phyloP scores from a whole-genome alignment of 2,113 vertebrate genomes.

The Ahaetulla prasina region DNA sequence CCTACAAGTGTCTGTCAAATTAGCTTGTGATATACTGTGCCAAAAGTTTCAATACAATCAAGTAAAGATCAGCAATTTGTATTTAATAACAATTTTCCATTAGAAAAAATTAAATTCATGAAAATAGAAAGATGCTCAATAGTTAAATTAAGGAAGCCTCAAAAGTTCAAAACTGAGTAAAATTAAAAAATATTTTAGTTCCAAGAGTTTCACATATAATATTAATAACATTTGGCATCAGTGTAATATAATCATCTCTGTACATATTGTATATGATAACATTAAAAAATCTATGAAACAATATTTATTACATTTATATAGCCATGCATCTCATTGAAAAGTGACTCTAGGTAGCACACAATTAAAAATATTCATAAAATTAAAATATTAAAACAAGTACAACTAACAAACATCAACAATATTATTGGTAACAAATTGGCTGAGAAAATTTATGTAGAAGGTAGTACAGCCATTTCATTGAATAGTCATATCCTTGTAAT shows the following conservation, averaged over 20 bases:
- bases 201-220: not conserved
- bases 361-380: not conserved
- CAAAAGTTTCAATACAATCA: not conserved
- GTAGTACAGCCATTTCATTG: not conserved
- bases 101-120: not conserved
- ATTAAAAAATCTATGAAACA: not conserved
- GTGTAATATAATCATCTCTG: not conserved
- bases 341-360: not conserved
- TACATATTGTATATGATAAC: not conserved
- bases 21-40: not conserved
- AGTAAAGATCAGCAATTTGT: not conserved
- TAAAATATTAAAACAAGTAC: not conserved
- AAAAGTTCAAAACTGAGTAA: not conserved
- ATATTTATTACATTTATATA: not conserved
- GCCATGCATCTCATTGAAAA: not conserved
- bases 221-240: not conserved
- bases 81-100: not conserved
- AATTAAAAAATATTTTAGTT: not conserved
- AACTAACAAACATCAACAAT: not conserved
- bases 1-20: not conserved
- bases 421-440: not conserved
- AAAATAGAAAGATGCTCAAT: not conserved
- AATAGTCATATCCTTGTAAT: not conserved
- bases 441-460: not conserved
- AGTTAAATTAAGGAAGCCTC: constrained; percentile 4